Percentiles rank a stretch among this genome's conserved stretches.
These are phyloP conservation scores for Sycophila texana DNA, from an alignment of 2,888 invertebrate species.

Conservation along the genomic window DNA sequence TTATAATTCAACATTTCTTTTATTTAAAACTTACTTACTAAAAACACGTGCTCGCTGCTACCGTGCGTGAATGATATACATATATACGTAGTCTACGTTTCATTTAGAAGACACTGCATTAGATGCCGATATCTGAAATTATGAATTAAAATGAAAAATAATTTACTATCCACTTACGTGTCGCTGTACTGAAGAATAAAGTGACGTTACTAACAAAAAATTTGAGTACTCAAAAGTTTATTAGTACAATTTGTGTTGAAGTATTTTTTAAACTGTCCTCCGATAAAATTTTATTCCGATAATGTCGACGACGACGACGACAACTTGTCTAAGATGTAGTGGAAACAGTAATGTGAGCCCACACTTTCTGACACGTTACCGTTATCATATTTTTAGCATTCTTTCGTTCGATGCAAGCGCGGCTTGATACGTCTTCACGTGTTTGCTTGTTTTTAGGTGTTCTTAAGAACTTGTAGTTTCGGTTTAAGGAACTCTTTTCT, in stretches of 20 bases:
- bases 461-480: neutral
- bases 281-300: conserved; percentile 1
- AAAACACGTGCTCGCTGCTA: neutral
- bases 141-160: neutral
- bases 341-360: conserved; percentile 25
- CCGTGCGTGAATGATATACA: neutral
- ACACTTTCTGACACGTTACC: conserved; percentile 17
- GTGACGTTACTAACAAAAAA: neutral
- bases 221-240: neutral
- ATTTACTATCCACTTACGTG: too few species aligned
- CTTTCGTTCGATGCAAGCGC: conserved; percentile 29
- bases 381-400: conserved; percentile 29
- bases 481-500: neutral
- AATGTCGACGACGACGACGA: conserved; percentile 6
- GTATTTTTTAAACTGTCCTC: neutral
- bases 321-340: neutral
- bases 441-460: conserved; percentile 5
- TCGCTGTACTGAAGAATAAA: too few species aligned
- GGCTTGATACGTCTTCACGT: conserved; percentile 25
- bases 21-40: neutral
- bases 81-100: neutral
- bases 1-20: neutral
- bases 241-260: neutral
- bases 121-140: neutral
- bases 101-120: neutral